Conservation (phyloP, 2,888 invertebrate genomes). For the Dicycla oo region DNA sequence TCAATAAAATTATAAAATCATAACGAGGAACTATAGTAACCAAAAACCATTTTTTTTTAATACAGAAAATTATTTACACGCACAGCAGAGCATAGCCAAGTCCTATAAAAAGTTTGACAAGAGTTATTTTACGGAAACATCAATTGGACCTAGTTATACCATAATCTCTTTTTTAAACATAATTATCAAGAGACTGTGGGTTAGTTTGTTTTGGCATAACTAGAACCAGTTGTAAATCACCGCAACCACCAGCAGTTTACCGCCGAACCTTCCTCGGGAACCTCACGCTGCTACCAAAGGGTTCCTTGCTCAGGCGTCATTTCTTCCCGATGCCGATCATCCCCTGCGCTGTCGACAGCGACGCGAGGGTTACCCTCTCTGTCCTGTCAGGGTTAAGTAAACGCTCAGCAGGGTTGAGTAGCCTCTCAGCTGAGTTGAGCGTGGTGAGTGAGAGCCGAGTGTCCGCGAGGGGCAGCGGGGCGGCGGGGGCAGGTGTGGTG, state of each 20-base stretch:
- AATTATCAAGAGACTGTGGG: not conserved
- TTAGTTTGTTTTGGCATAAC: not conserved
- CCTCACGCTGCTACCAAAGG: slow-evolving; percentile 69
- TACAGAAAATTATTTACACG: slow-evolving; percentile 19
- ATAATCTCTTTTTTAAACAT: not conserved
- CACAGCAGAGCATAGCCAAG: slow-evolving; percentile 48
- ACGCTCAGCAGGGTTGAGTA: slow-evolving; percentile 76
- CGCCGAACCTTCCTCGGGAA: slow-evolving; percentile 81
- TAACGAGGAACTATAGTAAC: slow-evolving; percentile 28
- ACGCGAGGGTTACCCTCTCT: slow-evolving; percentile 83
- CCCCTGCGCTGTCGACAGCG: slow-evolving; percentile 83
- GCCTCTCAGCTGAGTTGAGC: slow-evolving; percentile 75
- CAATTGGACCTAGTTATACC: not conserved
- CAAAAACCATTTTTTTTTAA: slow-evolving; percentile 1
- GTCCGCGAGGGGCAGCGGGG: slow-evolving; percentile 58
- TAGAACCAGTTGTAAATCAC: not conserved
- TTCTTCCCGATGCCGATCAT: slow-evolving; percentile 86
- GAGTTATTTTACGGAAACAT: slow-evolving; percentile 32
- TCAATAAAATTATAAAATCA: not conserved
- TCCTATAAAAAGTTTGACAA: not conserved
- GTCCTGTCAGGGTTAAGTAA: slow-evolving; percentile 64
- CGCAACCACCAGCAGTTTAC: slow-evolving; percentile 62
- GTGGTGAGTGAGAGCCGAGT: slow-evolving; percentile 77
- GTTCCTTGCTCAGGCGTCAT: slow-evolving; percentile 86
- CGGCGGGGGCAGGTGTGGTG: slow-evolving; percentile 60